These are phyloP conservation scores for Maniola hyperantus DNA, from an alignment of 2,888 invertebrate species.

Conservation along the genomic window DNA sequence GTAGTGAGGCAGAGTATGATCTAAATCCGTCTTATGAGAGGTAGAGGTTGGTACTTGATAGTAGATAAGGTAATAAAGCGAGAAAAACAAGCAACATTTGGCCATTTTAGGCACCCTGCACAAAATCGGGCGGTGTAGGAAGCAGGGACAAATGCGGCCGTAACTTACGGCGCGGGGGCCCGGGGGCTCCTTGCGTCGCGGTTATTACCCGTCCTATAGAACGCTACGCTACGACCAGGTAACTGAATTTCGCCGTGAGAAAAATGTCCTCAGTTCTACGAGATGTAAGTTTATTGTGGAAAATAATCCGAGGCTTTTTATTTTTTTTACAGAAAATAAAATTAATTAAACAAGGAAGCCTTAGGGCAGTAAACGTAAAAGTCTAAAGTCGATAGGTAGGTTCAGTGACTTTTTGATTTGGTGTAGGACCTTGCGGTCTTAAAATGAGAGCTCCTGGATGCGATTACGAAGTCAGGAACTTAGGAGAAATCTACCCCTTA, in stretches of 20 bases:
- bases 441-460: too few species aligned
- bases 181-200: slow-evolving; percentile 68
- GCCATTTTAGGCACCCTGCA: slow-evolving; percentile 31
- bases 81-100: too few species aligned
- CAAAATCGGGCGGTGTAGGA: slow-evolving; percentile 69
- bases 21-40: too few species aligned
- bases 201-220: slow-evolving; percentile 40
- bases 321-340: background rate
- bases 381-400: too few species aligned
- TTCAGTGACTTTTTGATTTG: too few species aligned
- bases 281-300: background rate
- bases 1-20: too few species aligned
- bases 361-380: too few species aligned
- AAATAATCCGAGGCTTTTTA: background rate
- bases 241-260: slow-evolving; percentile 32
- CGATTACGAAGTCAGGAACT: too few species aligned
- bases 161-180: slow-evolving; percentile 61
- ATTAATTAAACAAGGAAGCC: background rate
- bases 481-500: too few species aligned
- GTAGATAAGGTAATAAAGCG: too few species aligned
- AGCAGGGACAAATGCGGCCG: slow-evolving; percentile 75
- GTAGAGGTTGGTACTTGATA: too few species aligned
- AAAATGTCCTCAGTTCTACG: slow-evolving; percentile 26
- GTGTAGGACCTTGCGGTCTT: too few species aligned
- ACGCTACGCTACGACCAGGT: slow-evolving; percentile 38